Evolutionary conservation across 2,797 vertebrate species (phyloP).

Genomic region (Silurus aristotelis): DNA sequence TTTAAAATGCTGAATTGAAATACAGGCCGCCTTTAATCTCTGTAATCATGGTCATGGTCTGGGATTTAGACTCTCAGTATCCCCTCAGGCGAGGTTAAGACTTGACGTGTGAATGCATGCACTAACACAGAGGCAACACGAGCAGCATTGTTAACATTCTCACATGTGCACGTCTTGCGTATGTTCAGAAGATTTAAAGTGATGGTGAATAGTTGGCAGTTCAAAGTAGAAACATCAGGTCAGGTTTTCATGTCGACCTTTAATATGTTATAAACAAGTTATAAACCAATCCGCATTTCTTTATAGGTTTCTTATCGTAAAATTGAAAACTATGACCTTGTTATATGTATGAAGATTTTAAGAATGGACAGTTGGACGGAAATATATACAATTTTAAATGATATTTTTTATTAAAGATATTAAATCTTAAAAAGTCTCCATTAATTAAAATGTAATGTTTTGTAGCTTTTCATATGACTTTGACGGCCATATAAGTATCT

Average conservation of each 20-base stretch:
- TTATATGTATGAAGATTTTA: no score
- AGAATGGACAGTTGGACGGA: no score
- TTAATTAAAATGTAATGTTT: no score
- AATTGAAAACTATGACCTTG: no score
- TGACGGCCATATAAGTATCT: no score
- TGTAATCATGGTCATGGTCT: neutral
- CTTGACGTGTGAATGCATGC: neutral
- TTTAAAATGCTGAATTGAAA: neutral
- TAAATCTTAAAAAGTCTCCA: no score
- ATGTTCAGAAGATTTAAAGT: neutral
- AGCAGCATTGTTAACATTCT: neutral
- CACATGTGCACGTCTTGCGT: neutral
- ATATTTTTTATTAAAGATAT: no score
- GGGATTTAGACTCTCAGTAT: neutral
- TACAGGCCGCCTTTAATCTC: neutral
- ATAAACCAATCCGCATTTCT: no score
- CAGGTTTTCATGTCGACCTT: neutral
- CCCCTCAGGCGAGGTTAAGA: neutral
- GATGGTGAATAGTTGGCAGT: neutral
- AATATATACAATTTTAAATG: no score
- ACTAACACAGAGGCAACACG: neutral
- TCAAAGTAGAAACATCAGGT: neutral
- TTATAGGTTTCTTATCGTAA: no score
- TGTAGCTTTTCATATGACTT: no score
- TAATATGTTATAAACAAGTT: no score